Evolutionary conservation across 2,797 vertebrate species (phyloP).

Genomic region (Gastrophryne carolinensis): DNA sequence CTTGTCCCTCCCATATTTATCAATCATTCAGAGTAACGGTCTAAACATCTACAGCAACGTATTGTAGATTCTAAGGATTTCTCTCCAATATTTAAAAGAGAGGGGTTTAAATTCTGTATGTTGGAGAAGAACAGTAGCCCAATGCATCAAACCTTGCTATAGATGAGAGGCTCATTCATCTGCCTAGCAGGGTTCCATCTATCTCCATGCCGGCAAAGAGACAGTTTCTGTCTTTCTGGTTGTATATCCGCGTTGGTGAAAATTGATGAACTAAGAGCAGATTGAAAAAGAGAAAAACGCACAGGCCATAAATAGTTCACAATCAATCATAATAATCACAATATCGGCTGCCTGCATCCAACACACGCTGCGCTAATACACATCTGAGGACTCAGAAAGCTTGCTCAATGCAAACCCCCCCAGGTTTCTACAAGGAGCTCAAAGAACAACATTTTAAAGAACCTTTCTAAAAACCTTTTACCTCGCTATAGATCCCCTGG

Average conservation of each 20-base stretch:
- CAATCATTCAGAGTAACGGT: background rate
- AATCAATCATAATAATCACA: conserved; percentile 32
- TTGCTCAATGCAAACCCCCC: too few species aligned
- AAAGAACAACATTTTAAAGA: too few species aligned
- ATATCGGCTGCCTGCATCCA: background rate
- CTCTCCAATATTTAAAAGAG: background rate
- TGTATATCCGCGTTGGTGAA: background rate
- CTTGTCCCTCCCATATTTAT: conserved; percentile 17
- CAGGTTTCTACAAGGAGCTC: too few species aligned
- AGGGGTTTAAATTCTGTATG: conserved; percentile 14
- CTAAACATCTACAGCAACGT: background rate
- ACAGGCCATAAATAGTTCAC: background rate
- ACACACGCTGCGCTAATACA: background rate
- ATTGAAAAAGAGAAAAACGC: background rate
- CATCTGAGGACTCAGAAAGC: background rate
- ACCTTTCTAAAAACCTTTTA: too few species aligned
- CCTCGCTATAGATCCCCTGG: too few species aligned
- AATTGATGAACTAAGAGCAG: conserved; percentile 34
- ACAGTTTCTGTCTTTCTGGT: conserved; percentile 18
- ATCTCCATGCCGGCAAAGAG: conserved; percentile 11
- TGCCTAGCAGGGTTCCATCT: conserved; percentile 8
- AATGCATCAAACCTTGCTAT: conserved; percentile 26
- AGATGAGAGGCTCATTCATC: conserved; percentile 27
- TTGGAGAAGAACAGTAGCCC: background rate
- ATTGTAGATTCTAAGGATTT: background rate